Percentiles rank a stretch among this genome's conserved stretches.
These are phyloP conservation scores for Xenopus petersii DNA, from an alignment of 2,797 vertebrate species.

Conservation along the genomic window DNA sequence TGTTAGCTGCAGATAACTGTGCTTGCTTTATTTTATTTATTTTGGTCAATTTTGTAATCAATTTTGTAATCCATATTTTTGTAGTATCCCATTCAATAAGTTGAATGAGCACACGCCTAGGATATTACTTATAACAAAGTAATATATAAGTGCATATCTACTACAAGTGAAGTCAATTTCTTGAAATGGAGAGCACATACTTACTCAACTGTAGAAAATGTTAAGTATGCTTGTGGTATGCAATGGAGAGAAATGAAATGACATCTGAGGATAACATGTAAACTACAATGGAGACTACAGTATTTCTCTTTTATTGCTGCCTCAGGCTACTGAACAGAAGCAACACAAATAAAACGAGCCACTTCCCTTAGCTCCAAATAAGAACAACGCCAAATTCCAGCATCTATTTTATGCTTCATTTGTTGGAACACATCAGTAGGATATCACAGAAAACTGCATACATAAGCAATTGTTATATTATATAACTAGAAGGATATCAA, in stretches of 20 bases:
- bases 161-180: constrained; percentile 38
- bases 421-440: constrained; percentile 17
- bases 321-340: constrained; percentile 47
- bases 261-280: constrained; percentile 43
- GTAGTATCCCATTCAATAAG: background rate
- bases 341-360: constrained; percentile 47
- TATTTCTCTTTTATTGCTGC: constrained; percentile 46
- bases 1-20: background rate
- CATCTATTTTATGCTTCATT: background rate
- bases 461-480: constrained; percentile 32
- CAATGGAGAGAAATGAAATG: constrained; percentile 5
- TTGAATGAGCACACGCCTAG: constrained; percentile 6
- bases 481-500: constrained; percentile 17
- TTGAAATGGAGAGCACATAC: constrained; percentile 30
- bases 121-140: constrained; percentile 26
- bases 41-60: constrained; percentile 6
- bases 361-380: constrained; percentile 33
- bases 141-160: constrained; percentile 31
- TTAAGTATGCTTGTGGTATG: constrained; percentile 37
- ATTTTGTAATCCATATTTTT: background rate
- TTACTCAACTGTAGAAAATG: background rate
- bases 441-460: constrained; percentile 39
- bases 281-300: constrained; percentile 46
- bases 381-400: constrained; percentile 7
- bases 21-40: background rate